Conservation (phyloP, 2,113 vertebrate species). For the Chionis minor region DNA sequence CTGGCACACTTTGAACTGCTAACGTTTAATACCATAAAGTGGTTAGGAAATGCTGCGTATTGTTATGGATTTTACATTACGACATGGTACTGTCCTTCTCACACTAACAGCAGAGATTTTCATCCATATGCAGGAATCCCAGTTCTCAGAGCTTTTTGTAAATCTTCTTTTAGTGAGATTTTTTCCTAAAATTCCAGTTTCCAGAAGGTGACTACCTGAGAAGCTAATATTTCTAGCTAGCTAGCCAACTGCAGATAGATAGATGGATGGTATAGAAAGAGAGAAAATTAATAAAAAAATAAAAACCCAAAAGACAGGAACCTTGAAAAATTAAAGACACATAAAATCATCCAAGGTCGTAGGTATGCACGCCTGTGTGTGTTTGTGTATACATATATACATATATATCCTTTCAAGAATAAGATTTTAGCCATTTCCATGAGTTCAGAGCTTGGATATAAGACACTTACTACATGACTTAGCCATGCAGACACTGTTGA, state of each 20-base stretch:
- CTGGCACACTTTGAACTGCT: background rate
- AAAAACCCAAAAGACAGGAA: background rate
- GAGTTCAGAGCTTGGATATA: background rate
- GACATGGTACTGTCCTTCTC: background rate
- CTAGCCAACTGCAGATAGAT: background rate
- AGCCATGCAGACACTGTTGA: background rate
- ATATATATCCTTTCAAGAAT: background rate
- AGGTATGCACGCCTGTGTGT: background rate
- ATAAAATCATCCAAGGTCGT: background rate
- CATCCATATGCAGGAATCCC: background rate
- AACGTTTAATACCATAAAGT: background rate
- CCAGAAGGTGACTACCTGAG: background rate
- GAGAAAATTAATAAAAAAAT: background rate
- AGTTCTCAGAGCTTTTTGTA: background rate
- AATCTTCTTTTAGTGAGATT: background rate
- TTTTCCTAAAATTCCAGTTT: background rate
- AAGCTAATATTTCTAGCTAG: background rate
- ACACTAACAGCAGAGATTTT: background rate
- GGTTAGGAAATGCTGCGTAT: background rate
- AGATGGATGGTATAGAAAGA: background rate
- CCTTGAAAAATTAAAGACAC: background rate
- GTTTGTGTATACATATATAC: background rate
- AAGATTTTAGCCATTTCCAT: background rate
- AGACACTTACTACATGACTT: accelerated
- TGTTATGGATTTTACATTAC: background rate